A percentile compares a stretch with the other conserved stretches of the same genome.
phyloP scores from a whole-genome alignment of 2,888 invertebrate species.

The Heliconius ismenius region DNA sequence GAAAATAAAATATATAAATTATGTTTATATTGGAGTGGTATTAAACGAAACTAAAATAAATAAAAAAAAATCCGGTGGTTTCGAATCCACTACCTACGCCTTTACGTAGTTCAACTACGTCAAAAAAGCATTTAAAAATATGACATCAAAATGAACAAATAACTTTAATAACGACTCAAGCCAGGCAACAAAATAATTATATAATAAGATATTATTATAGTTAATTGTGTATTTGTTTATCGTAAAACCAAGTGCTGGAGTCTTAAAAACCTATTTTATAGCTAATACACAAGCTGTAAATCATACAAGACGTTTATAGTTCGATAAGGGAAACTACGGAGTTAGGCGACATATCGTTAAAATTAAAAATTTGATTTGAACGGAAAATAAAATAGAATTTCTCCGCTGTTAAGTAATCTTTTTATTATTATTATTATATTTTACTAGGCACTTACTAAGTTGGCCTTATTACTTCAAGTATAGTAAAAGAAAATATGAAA shows the following conservation, averaged over 20 bases:
- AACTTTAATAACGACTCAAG: conserved; percentile 3
- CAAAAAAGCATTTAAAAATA: background rate
- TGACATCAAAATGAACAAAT: background rate
- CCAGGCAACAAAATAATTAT: conserved; percentile 11
- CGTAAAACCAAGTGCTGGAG: conserved; percentile 24
- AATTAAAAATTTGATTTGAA: conserved; percentile 27
- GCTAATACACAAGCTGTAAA: conserved; percentile 37
- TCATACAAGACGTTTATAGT: conserved; percentile 38
- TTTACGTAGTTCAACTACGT: background rate
- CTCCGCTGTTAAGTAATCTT: too few relatives aligned
- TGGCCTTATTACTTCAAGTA: too few relatives aligned
- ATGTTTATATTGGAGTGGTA: too few relatives aligned
- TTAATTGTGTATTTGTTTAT: conserved; percentile 18
- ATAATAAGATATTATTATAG: conserved; percentile 26
- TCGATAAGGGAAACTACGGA: conserved; percentile 35
- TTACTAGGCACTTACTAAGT: too few relatives aligned
- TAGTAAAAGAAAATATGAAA: too few relatives aligned
- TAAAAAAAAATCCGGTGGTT: too few relatives aligned
- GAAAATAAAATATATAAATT: too few relatives aligned
- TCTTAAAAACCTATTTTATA: conserved; percentile 36
- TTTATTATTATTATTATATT: too few relatives aligned
- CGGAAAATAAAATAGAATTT: conserved; percentile 33
- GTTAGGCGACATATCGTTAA: conserved; percentile 36
- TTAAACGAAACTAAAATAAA: too few relatives aligned
- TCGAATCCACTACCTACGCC: background rate